Evolutionary conservation across 2,797 vertebrate species (phyloP), one percentile per base, ranked within the genome.

Genomic region (Alcedo atthis): DNA sequence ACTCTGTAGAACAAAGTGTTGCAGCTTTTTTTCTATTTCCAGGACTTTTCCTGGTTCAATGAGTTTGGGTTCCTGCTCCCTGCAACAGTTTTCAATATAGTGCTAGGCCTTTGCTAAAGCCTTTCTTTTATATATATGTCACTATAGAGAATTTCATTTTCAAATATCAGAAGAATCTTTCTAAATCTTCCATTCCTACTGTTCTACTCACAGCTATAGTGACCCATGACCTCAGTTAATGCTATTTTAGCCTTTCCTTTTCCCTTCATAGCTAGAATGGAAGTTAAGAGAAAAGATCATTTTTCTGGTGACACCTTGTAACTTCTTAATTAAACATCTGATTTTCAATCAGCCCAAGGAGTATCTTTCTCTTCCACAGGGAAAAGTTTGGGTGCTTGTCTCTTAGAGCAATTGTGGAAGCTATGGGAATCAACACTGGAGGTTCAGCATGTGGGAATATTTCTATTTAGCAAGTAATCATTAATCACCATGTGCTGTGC

Each of bases 141-240:
- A 49, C 20, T 43, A 17, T 4, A 63, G 48, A 76, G 43, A 79
- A 66, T 85, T 85, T 42, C 0, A 35, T 79, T 95, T 85, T 59
- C 68, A 85, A 93, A 57, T 89, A 83, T 28, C 46, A 68, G 9
- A 13, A 85, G 46, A 77, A 5, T 66, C 46, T 81, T 80, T 87
- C 9, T 81, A 79, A 93, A 87, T 24, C 35, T 91, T 86, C 61
- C 26, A 19, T 70, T 94, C 67, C 33, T 94, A 42, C 71, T 64
- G 59, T 40, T 70, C 42, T 0, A 0, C 43, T 63, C 86, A 63
- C 25, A 30, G 25, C 22, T 74, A 6, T 4, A 62, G 15, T 62
- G 61, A 93, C 64, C 64, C 0, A 0, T 90, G 61, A 85, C 61
- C 70, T 9, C 40, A 42, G n/a, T 53, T 66, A 87, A 64, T 91